phyloP scores from a whole-genome alignment of 92 coral and sea anemone species.

The Porites lobata region DNA sequence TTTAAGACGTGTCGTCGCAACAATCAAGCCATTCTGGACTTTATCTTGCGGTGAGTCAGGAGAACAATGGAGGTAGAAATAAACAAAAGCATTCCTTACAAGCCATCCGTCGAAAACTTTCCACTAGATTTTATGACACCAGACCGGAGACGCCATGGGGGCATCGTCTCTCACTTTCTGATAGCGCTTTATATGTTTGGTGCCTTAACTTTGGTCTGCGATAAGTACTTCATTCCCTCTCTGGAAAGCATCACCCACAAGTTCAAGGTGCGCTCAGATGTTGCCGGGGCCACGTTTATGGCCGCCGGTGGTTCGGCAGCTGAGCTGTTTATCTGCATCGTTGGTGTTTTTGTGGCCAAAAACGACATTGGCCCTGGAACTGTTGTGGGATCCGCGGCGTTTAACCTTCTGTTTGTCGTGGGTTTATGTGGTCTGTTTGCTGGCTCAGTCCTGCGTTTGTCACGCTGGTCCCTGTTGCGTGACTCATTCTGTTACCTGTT shows the following conservation, averaged over 20 bases:
- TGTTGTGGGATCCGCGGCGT: conserved; percentile 88
- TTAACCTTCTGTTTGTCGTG: conserved; percentile 82
- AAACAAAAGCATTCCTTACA: not conserved
- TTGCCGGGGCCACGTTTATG: conserved; percentile 92
- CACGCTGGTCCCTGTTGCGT: conserved; percentile 84
- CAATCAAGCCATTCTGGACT: too few relatives aligned
- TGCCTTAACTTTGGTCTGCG: conserved; percentile 76
- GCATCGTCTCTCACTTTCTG: conserved; percentile 53
- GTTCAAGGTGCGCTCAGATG: conserved; percentile 69
- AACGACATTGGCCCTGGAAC: conserved; percentile 89
- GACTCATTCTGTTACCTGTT: conserved; percentile 77
- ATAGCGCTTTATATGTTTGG: conserved; percentile 80
- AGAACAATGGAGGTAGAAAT: too few relatives aligned
- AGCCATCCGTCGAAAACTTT: conserved; percentile 82
- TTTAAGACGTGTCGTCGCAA: too few relatives aligned
- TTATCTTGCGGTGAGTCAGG: too few relatives aligned
- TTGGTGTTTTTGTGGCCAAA: conserved; percentile 83
- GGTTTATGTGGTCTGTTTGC: conserved; percentile 81
- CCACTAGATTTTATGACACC: conserved; percentile 83
- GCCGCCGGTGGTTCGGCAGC: conserved; percentile 92
- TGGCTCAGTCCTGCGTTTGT: conserved; percentile 68
- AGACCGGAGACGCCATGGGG: conserved; percentile 72
- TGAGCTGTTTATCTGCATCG: conserved; percentile 81
- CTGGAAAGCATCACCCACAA: conserved; percentile 71
- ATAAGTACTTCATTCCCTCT: conserved; percentile 83